Base-by-base conservation (phyloP, 2,113 vertebrate genomes). In the Epinephelus lanceolatus region DNA sequence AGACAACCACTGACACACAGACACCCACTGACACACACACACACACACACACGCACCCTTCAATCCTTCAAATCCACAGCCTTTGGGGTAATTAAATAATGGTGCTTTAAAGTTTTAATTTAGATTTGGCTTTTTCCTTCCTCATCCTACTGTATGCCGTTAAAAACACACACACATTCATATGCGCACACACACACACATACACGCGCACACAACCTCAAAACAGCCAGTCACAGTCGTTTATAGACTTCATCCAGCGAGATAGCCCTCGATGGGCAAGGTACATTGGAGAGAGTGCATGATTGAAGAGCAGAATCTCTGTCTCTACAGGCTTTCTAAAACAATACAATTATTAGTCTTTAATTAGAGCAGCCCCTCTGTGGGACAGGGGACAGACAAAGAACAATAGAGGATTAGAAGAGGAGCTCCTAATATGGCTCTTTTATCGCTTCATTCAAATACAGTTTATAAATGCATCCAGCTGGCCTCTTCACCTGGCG, bases 61-160 rank as follows among this genome's bases (percentile, higher is more conserved):
- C 84, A 90, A 89, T 91, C 88, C 81, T 76, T 95, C 95, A 97
- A 95, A 97, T 96, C 96, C 96, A 96, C 95, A 95, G 97, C 96
- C 97, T 97, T 97, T 97, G 96, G 97, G 96, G 96, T 98, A 98
- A 99, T 99, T 98, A 98, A 98, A 99, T 99, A 99, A 97, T 96
- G 95, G 96, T 96, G 96, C 94, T 97, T 99, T 97, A 98, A 98
- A 98, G 97, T 98, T 99, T 98, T 98, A 98, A 99, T 98, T 98
- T 97, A 96, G 96, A 97, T 96, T 97, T 96, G 80, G 57, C 74
- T 66, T 85, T 91, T 88, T 84, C 61, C 83, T 85, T 86, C 85
- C 73, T 80, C 78, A 61, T 76, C 68, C 91, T 93, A 92, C 94
- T 95, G 95, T 95, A 95, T 95, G 95, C 94, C 91, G 0, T 55